A percentile compares a stretch with the other conserved stretches of the same genome.
Evolutionary conservation across 2,888 invertebrate genomes (phyloP).

Genomic region (Drosophila quinaria): DNA sequence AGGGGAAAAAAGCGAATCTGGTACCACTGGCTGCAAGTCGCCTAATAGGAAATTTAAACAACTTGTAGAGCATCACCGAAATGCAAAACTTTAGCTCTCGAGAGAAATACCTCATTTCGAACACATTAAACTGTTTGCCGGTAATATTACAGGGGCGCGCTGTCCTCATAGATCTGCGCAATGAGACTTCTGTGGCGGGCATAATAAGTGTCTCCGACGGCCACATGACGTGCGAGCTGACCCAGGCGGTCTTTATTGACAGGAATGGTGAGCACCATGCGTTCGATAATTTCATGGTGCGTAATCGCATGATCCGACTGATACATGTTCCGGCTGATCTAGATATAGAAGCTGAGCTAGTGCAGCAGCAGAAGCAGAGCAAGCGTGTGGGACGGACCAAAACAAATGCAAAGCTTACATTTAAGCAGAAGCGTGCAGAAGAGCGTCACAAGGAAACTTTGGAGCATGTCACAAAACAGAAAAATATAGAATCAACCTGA

Average conservation of each 20-base stretch:
- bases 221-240: constrained; percentile 83
- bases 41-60: background rate
- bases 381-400: constrained; percentile 20
- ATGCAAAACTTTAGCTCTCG: constrained; percentile 77
- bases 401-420: constrained; percentile 67
- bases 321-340: constrained; percentile 81
- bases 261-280: constrained; percentile 80
- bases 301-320: constrained; percentile 82
- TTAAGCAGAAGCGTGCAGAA: constrained; percentile 77
- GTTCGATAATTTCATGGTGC: constrained; percentile 84
- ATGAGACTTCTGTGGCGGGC: constrained; percentile 84
- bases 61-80: background rate
- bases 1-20: too few species aligned
- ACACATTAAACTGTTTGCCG: constrained; percentile 82
- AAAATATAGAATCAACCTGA: background rate
- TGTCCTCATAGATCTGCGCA: constrained; percentile 84
- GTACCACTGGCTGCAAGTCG: too few species aligned
- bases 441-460: constrained; percentile 79
- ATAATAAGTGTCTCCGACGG: constrained; percentile 82
- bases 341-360: constrained; percentile 67
- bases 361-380: constrained; percentile 52
- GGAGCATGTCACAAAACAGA: constrained; percentile 59
- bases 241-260: constrained; percentile 83
- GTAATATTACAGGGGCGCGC: constrained; percentile 76
- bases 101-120: constrained; percentile 82